Evolutionary conservation across 2,888 invertebrate genomes (phyloP).

Genomic region (Liodrosophila aerea): DNA sequence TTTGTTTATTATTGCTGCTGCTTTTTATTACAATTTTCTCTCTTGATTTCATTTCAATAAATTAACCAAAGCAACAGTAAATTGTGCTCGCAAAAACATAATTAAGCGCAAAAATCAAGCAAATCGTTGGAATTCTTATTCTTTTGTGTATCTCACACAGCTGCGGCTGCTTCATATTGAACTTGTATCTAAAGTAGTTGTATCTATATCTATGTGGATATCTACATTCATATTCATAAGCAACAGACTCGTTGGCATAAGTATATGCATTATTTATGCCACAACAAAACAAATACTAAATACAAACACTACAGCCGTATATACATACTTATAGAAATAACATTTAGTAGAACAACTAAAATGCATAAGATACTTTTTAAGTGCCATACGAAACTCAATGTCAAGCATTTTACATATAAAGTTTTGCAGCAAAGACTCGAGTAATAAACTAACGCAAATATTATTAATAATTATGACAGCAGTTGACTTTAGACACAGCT

Average conservation of each 20-base stretch:
- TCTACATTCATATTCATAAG: constrained; percentile 50
- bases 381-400: constrained; percentile 52
- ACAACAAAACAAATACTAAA: constrained; percentile 34
- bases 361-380: constrained; percentile 24
- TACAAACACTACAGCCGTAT: constrained; percentile 18
- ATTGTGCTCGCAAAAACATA: constrained; percentile 57
- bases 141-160: constrained; percentile 38
- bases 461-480: constrained; percentile 48
- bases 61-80: constrained; percentile 70
- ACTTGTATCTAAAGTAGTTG: constrained; percentile 18
- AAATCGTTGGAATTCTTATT: constrained; percentile 9
- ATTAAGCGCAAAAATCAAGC: constrained; percentile 53
- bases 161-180: constrained; percentile 9
- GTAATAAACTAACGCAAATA: constrained; percentile 51
- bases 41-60: constrained; percentile 76
- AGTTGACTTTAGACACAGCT: constrained; percentile 3
- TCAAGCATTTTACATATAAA: constrained; percentile 53
- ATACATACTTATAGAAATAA: constrained; percentile 10
- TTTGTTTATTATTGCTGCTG: background rate
- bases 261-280: constrained; percentile 59
- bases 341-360: background rate
- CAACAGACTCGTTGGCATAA: constrained; percentile 35
- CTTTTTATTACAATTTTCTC: constrained; percentile 55
- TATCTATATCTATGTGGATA: constrained; percentile 21
- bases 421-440: constrained; percentile 25